phyloP scores from a whole-genome alignment of 2,888 invertebrate genomes.

The Patella depressa region DNA sequence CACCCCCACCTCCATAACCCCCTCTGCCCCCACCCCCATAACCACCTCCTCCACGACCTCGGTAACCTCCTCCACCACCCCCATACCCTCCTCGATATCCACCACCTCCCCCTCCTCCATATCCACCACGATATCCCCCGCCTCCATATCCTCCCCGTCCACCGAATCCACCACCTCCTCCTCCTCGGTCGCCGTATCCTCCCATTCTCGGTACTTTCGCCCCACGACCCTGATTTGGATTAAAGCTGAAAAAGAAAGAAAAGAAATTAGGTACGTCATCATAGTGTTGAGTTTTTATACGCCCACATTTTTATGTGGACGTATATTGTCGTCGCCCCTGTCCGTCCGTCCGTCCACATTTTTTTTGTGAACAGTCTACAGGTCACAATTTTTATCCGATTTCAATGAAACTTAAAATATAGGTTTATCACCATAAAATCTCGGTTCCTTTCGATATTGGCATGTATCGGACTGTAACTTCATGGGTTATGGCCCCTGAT shows the following conservation, averaged over 20 bases:
- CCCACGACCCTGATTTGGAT: constrained; percentile 36
- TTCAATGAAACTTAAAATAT: too few species aligned
- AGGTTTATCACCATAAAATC: too few species aligned
- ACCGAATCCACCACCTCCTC: constrained; percentile 40
- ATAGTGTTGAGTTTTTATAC: not conserved
- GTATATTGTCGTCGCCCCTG: too few species aligned
- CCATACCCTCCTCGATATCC: constrained; percentile 7
- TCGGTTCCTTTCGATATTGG: too few species aligned
- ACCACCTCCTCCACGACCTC: constrained; percentile 32
- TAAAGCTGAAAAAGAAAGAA: constrained; percentile 11
- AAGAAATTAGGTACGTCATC: not conserved
- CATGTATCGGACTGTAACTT: too few species aligned
- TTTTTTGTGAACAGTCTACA: too few species aligned
- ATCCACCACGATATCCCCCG: not conserved
- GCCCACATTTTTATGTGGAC: too few species aligned
- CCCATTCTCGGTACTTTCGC: constrained; percentile 42
- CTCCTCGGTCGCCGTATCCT: constrained; percentile 27
- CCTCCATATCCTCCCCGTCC: not conserved
- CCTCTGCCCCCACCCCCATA: constrained; percentile 15
- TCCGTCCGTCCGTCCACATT: too few species aligned
- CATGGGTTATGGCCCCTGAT: too few species aligned
- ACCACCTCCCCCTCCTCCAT: not conserved
- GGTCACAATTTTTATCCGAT: too few species aligned
- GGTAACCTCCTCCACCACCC: constrained; percentile 26
- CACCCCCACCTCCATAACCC: not conserved